Percentiles rank a stretch among this genome's conserved stretches.
Conservation (phyloP, 2,888 invertebrate species). For the Zygogramma bicolorata region DNA sequence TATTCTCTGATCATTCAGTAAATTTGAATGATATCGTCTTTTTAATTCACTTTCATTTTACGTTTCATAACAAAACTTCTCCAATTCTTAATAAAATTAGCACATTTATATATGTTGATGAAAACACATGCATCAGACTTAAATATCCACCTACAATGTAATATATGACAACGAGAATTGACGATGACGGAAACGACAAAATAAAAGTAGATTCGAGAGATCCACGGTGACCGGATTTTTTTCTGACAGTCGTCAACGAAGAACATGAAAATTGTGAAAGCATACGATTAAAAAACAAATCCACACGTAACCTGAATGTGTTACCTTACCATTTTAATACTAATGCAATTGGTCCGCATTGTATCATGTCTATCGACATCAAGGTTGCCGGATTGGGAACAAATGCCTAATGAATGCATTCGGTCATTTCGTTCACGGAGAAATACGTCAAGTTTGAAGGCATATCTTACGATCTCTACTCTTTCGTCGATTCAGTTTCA, state of each 20-base stretch:
- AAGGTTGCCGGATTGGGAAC: conserved; percentile 10
- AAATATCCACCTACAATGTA: neutral
- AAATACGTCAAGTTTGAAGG: neutral
- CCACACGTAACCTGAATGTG: conserved; percentile 30
- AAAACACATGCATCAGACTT: neutral
- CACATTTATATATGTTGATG: neutral
- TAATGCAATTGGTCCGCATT: conserved; percentile 17
- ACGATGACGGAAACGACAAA: neutral
- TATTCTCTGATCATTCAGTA: neutral
- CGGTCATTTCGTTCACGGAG: neutral
- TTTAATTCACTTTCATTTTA: neutral
- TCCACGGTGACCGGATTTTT: conserved; percentile 1
- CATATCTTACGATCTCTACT: neutral
- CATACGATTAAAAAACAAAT: conserved; percentile 33
- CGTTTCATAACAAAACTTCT: neutral
- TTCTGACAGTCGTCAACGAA: conserved; percentile 1
- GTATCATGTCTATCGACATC: neutral
- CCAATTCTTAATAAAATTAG: neutral
- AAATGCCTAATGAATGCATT: neutral
- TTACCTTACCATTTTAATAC: conserved; percentile 31
- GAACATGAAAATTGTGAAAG: conserved; percentile 34
- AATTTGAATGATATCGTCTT: no score
- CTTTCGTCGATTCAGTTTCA: neutral
- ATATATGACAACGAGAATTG: neutral
- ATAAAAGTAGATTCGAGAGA: neutral